Evolutionary conservation across 2,113 vertebrate species (phyloP).

Genomic region (Ivindomyrus marchei): DNA sequence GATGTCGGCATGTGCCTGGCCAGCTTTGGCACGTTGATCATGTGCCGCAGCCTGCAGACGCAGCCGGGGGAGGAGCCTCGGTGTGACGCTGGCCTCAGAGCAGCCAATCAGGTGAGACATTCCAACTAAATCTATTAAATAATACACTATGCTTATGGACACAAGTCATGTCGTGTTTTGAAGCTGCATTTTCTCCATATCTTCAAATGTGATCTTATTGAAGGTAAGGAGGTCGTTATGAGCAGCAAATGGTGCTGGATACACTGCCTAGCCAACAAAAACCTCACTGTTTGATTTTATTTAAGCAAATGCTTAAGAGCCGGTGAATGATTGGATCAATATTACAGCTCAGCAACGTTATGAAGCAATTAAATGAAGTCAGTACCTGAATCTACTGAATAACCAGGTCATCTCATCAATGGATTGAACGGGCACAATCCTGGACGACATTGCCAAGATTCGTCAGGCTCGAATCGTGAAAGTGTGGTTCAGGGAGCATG

Average conservation of each 20-base stretch:
- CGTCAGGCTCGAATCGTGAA: neutral
- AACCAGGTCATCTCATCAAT: neutral
- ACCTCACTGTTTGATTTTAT: neutral
- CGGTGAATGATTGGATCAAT: neutral
- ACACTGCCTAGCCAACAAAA: neutral
- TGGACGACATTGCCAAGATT: neutral
- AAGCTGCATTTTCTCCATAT: neutral
- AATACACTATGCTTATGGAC: neutral
- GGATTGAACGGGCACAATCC: neutral
- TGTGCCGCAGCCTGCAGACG: slow-evolving; percentile 78
- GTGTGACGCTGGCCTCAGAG: slow-evolving; percentile 78
- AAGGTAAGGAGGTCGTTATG: neutral
- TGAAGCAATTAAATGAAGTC: neutral
- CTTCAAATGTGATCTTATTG: neutral
- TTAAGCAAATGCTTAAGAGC: neutral
- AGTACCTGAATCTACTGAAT: neutral
- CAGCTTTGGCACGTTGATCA: slow-evolving; percentile 79
- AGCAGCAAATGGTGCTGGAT: neutral
- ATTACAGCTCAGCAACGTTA: neutral
- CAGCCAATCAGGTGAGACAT: slow-evolving; percentile 77
- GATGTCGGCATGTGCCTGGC: slow-evolving; percentile 91
- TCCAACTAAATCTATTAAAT: neutral
- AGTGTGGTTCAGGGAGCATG: neutral
- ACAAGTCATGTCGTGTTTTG: neutral
- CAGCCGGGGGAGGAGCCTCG: slow-evolving; percentile 72